Percentiles rank a stretch among this genome's conserved stretches.
phyloP scores from a whole-genome alignment of 2,113 vertebrate genomes.

The Ceyx melanurus region DNA sequence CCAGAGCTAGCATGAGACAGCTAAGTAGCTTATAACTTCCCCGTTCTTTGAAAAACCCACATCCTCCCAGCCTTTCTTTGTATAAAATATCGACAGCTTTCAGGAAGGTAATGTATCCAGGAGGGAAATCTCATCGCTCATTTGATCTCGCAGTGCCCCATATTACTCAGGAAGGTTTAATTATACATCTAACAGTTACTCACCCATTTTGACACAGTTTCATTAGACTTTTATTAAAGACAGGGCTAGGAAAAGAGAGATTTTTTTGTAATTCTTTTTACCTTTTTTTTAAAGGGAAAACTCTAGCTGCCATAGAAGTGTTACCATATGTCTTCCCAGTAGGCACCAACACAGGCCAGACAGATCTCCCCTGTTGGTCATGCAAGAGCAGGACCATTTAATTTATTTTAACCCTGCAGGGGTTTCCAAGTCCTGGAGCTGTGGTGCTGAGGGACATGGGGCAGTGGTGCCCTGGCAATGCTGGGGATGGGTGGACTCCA shows the following conservation, averaged over 20 bases:
- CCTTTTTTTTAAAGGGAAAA: background rate
- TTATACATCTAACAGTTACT: slow-evolving; percentile 69
- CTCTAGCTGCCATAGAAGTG: background rate
- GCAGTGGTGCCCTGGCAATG: too few relatives aligned
- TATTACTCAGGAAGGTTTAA: slow-evolving; percentile 66
- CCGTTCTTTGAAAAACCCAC: slow-evolving; percentile 6
- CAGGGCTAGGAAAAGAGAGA: background rate
- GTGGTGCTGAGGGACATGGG: too few relatives aligned
- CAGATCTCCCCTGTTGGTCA: background rate
- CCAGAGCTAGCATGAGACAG: background rate
- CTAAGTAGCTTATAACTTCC: slow-evolving; percentile 3
- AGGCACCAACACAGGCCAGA: background rate
- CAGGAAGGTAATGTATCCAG: slow-evolving; percentile 32
- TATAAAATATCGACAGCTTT: slow-evolving; percentile 48
- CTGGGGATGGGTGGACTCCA: background rate
- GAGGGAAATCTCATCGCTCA: slow-evolving; percentile 47
- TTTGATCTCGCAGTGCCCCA: slow-evolving; percentile 36
- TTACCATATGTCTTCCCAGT: background rate
- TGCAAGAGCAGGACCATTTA: fast-evolving
- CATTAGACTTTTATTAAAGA: slow-evolving; percentile 69
- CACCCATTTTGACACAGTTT: slow-evolving; percentile 53
- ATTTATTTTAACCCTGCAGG: background rate
- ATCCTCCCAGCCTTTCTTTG: slow-evolving; percentile 15
- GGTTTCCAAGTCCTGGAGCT: too few relatives aligned
- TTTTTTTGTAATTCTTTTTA: slow-evolving; percentile 51